These are phyloP conservation scores for Oreochromis tanganicae DNA, from an alignment of 2,113 vertebrate genomes.

Conservation along the genomic window DNA sequence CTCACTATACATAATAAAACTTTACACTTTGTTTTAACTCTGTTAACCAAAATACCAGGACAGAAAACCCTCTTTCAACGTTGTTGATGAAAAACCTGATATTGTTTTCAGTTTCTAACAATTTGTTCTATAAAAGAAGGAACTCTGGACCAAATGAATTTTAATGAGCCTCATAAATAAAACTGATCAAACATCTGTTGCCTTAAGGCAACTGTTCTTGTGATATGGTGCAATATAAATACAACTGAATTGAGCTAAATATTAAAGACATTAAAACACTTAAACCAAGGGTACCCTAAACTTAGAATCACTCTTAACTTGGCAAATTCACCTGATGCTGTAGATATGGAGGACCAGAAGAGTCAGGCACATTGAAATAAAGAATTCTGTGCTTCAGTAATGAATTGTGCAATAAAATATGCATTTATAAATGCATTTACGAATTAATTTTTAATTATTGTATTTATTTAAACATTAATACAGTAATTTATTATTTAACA, in stretches of 20 bases:
- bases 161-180: neutral
- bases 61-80: neutral
- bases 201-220: neutral
- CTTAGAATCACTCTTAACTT: neutral
- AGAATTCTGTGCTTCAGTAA: neutral
- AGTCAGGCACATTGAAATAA: rapidly evolving
- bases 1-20: neutral
- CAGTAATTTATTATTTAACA: neutral
- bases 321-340: neutral
- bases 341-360: neutral
- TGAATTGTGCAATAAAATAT: neutral
- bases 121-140: neutral
- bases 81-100: neutral
- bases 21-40: neutral
- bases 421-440: neutral
- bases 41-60: neutral
- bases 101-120: neutral
- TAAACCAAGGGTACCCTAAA: neutral
- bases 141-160: neutral
- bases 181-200: neutral
- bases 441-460: neutral
- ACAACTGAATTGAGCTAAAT: neutral
- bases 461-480: neutral
- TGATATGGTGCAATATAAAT: neutral
- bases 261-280: neutral